Evolutionary conservation across 2,888 invertebrate genomes (phyloP).

Genomic region (Synergus laeviventris): DNA sequence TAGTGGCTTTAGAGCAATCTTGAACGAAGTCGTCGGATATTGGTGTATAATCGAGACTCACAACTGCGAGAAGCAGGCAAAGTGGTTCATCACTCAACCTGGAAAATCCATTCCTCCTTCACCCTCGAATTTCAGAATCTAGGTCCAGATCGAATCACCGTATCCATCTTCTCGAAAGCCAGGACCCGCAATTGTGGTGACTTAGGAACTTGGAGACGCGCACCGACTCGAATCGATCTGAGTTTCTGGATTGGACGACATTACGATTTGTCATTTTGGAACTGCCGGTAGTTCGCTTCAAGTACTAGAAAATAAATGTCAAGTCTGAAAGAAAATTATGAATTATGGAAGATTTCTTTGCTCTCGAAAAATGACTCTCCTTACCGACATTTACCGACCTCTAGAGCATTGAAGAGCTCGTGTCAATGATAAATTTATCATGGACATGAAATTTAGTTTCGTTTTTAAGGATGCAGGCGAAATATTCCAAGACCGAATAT

Average conservation of each 20-base stretch:
- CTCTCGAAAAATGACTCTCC: too few relatives aligned
- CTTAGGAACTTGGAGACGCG: constrained; percentile 11
- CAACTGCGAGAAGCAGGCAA: constrained; percentile 52
- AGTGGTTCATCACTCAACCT: constrained; percentile 57
- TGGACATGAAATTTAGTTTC: too few relatives aligned
- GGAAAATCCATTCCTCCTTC: constrained; percentile 28
- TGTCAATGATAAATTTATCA: too few relatives aligned
- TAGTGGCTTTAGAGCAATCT: constrained; percentile 11
- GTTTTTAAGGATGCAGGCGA: not conserved
- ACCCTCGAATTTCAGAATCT: constrained; percentile 46
- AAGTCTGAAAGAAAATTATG: too few relatives aligned
- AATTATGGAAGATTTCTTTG: too few relatives aligned
- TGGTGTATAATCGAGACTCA: constrained; percentile 54
- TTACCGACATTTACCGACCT: too few relatives aligned
- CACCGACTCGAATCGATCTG: not conserved
- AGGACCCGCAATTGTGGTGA: constrained; percentile 29
- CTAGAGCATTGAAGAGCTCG: too few relatives aligned
- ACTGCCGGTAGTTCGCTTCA: not conserved
- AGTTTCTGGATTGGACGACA: constrained; percentile 4
- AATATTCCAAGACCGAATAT: not conserved
- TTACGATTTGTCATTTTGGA: constrained; percentile 15
- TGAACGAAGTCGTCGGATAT: constrained; percentile 45
- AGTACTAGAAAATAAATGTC: not conserved
- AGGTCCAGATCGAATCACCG: constrained; percentile 48
- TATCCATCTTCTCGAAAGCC: constrained; percentile 48